Evolutionary conservation across 2,113 vertebrate species (phyloP), one percentile per base, ranked within the genome.

Genomic region (Egretta garzetta): DNA sequence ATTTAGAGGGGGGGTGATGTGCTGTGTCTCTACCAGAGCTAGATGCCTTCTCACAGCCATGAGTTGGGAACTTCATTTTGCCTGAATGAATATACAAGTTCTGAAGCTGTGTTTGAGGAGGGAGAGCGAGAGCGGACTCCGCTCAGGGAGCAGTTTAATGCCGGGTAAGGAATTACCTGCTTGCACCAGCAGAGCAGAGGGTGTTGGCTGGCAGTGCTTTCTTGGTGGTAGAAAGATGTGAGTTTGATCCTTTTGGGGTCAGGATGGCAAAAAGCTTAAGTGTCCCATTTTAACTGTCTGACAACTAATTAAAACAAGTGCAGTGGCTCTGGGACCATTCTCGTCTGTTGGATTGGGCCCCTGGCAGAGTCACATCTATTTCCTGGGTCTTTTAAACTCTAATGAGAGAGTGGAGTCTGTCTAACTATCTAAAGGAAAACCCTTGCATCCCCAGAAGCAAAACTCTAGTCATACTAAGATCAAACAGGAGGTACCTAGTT

Each of bases 401-500:
- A 93, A 94, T 95, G 93, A 93, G 93, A 28, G 70, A 39, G 74
- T 64, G 35, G 60, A 95, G 66, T 64, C 87, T 67, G 35, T 39
- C 84, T 89, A 9, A 68, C 77, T 71, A 5, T 72, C 84, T 87
- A 60, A 96, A 91, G 74, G 56, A 91, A 90, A 94, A 75, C 70
- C 77, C 85, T 37, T 75, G 58, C 27, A 26, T 94, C 71, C 84
- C 96, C 74, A 85, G 81, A 82, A 93, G 96, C 91, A 64, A 82
- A 93, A 39, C 80, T 86, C 28, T 17, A 59, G 73, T 93, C 60
- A 7, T 52, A 9, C 73, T 80, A 22, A 90, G 95, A 96, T 96
- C 96, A 95, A 93, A 88, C 90, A 91, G 87, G 66, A 94, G 77
- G 30, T 50, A 80, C 60, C 84, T 88, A 85, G 87, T 95, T 95